Base-by-base conservation (phyloP, 1,140 invertebrate species). In the Orius insidiosus region DNA sequence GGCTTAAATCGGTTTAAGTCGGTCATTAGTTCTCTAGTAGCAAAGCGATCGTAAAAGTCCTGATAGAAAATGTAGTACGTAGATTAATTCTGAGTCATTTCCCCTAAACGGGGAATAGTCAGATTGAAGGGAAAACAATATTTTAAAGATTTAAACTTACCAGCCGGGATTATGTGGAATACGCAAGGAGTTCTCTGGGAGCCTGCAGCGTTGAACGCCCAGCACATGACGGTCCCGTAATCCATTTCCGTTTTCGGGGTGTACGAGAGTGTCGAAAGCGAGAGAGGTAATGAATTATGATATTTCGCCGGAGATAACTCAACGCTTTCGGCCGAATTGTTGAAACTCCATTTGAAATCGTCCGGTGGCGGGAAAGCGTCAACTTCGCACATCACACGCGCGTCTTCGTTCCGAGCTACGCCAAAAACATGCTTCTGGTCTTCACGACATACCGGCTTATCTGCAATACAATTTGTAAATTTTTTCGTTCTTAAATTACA, bases 331-430 rank as follows among this genome's bases (percentile, higher is more conserved):
- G 80, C 78, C 3, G 84, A 85, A 62, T 85, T 87, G 63, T 90
- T 90, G 60, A 90, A 86, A 19, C 80, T 76, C 87, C 87, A 92
- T 52, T 80, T 76, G 61, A 89, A 90, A 46, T 70, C 78, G 51
- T 81, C 75, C 11, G 84, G 81, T 8, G 76, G 70, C 10, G 87
- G 86, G 62, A 81, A 85, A 8, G 86, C 78, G 54, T 88, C 82
- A 10, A 92, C 86, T 64, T 80, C 76, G 61, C 87, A 93, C 45
- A 78, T 63, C 37, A 92, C 74, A 53, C 75, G 73, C 0, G 79
- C 80, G 24, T 79, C 73, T 61, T 92, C 86, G 56, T 82, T 75
- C 39, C 83, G 69, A 0, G 84, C 85, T 4, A 89, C 83, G 2
- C 82, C 86, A 54, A 88, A 89, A 48, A 86, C 73, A 46, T 72